A percentile compares a stretch with the other conserved stretches of the same genome.
Conservation (phyloP, 1,140 invertebrate genomes). For the Papilio polytes region DNA sequence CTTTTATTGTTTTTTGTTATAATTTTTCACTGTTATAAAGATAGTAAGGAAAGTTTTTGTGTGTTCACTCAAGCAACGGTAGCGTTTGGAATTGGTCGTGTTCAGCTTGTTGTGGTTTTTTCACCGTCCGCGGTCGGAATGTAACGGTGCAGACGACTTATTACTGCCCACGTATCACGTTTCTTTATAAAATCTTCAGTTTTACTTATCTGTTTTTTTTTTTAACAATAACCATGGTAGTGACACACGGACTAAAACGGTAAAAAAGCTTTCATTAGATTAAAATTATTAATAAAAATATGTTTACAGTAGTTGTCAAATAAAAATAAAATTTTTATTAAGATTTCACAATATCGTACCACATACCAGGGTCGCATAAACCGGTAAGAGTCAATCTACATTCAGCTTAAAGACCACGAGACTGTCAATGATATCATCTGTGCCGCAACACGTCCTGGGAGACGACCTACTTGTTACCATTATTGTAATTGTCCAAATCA, state of each 20-base stretch:
- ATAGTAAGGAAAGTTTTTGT: slow-evolving; percentile 16
- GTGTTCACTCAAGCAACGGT: slow-evolving; percentile 17
- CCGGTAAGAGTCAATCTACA: slow-evolving; percentile 19
- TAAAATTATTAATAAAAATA: too few species aligned
- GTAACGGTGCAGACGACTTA: slow-evolving; percentile 45
- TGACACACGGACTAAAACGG: background rate
- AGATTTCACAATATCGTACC: slow-evolving; percentile 2
- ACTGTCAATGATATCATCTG: slow-evolving; percentile 24
- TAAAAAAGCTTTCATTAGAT: too few species aligned
- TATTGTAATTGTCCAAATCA: slow-evolving; percentile 45
- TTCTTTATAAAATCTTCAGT: slow-evolving; percentile 2
- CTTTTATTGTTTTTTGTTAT: background rate
- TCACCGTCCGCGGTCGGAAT: slow-evolving; percentile 42
- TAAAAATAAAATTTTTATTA: background rate
- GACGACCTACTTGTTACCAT: slow-evolving; percentile 49
- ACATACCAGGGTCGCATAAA: slow-evolving; percentile 16
- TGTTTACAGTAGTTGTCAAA: too few species aligned
- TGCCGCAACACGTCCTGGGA: slow-evolving; percentile 48
- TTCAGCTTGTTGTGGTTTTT: slow-evolving; percentile 24
- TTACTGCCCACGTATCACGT: slow-evolving; percentile 19
- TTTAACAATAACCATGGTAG: background rate
- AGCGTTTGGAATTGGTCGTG: slow-evolving; percentile 3
- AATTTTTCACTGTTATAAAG: slow-evolving; percentile 30
- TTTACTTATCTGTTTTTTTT: background rate
- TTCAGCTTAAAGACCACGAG: slow-evolving; percentile 18